Evolutionary conservation across 37 sponge, comb jelly and placozoan genomes (phyloP), one percentile per base, ranked within the genome.

Genomic region (Chondrosia reniformis): DNA sequence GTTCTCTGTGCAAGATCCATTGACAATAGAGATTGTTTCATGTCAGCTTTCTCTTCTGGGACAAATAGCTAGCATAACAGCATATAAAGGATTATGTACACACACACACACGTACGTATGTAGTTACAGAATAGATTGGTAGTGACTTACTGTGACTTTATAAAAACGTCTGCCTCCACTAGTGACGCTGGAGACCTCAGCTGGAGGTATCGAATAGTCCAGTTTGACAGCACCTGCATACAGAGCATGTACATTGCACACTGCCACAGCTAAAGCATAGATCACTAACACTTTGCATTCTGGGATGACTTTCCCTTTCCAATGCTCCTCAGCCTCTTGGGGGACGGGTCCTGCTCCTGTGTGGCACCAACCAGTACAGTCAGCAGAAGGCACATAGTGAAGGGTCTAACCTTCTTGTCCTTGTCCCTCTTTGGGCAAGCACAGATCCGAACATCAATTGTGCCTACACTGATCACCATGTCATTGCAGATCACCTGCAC

Each of bases 361-460:
- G n/a, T n/a, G n/a, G n/a, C n/a, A n/a, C n/a, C n/a, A n/a, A n/a
- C n/a, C n/a, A n/a, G 52, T 49, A 10, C 52, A 49, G 15, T 49
- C 10, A 49, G 52, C 15, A 15, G 52, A 15, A 15, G 10, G 52
- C 15, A 10, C 15, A 19, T 10, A 49, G 52, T 49, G 52, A 49
- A 15, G 52, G 15, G 15, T 19, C 52, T 49, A 19, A 49, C 67
- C 43, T 69, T 39, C 64, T 61, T 62, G 4, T 37, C 37, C 33
- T 33, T 33, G 79, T 78, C 79, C 22, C 79, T 55, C 0, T 24
- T 7, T 13, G 79, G 79, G 31, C 79, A 78, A 2, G 79, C 79
- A 78, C 79, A 62, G 12, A 58, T 24, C 9, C 45, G 24, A 27
- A 61, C 24, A 45, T 58, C 44, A 4, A 78, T 13, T 32, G 22